Evolutionary conservation across 2,888 invertebrate genomes (phyloP).

Genomic region (Papilio protenor): DNA sequence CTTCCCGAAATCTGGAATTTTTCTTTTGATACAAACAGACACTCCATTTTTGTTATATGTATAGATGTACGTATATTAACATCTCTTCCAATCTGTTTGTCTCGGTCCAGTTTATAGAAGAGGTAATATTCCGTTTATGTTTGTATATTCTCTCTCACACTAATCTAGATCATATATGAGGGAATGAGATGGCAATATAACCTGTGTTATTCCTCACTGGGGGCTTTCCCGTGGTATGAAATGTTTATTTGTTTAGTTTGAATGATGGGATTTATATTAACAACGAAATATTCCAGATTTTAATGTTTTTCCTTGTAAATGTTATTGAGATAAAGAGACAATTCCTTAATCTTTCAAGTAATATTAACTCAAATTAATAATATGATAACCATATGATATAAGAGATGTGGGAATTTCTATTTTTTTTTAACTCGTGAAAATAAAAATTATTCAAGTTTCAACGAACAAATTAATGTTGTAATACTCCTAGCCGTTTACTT

Average conservation of each 20-base stretch:
- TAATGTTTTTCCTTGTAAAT: background rate
- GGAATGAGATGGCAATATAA: slow-evolving; percentile 59
- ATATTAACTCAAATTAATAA: no score
- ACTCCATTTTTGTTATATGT: no score
- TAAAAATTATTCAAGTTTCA: background rate
- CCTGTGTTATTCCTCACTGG: slow-evolving; percentile 56
- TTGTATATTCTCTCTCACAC: slow-evolving; percentile 54
- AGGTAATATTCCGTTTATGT: slow-evolving; percentile 70
- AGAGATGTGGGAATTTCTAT: background rate
- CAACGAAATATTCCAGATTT: background rate
- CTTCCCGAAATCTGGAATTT: no score
- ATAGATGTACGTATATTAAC: slow-evolving; percentile 1
- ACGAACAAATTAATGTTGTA: background rate
- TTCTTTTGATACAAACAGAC: no score
- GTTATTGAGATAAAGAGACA: background rate
- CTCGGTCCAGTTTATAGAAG: slow-evolving; percentile 70
- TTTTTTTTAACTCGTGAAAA: no score
- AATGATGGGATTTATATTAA: background rate
- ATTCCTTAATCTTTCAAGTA: no score
- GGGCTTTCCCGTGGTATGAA: slow-evolving; percentile 13
- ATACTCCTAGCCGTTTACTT: background rate
- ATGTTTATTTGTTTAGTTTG: background rate
- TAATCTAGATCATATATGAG: slow-evolving; percentile 37
- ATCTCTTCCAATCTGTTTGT: slow-evolving; percentile 51
- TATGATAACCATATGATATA: no score